Percentiles rank a stretch among this genome's conserved stretches.
Conservation (phyloP, 2,797 vertebrate genomes). For the Simalia tracyae region DNA sequence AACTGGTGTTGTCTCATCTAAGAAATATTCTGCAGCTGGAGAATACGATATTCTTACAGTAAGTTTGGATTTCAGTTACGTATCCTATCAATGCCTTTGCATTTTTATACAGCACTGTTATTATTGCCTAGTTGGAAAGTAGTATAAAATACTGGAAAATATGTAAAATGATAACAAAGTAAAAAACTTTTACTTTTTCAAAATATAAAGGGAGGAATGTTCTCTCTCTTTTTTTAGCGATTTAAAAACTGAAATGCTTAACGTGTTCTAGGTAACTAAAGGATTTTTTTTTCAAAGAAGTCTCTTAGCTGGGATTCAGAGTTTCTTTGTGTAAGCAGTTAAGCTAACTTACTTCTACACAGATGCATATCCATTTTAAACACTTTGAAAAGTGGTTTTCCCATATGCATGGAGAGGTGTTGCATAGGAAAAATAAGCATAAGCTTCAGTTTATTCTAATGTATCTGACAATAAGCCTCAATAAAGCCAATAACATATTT, state of each 20-base stretch:
- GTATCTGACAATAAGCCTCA: neutral
- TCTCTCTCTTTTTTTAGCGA: slow-evolving; percentile 13
- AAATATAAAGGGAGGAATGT: neutral
- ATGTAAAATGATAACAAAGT: neutral
- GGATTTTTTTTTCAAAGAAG: neutral
- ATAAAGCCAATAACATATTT: neutral
- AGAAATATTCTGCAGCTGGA: slow-evolving; percentile 89
- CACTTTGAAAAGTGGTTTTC: neutral
- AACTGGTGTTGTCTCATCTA: slow-evolving; percentile 94
- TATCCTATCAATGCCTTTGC: neutral
- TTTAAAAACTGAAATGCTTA: too few species aligned
- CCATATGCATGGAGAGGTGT: too few species aligned
- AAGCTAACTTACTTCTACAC: neutral
- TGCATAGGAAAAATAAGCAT: neutral
- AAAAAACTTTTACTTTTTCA: slow-evolving; percentile 7
- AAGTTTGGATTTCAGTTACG: slow-evolving; percentile 66
- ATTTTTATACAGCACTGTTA: slow-evolving; percentile 11
- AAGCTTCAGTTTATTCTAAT: neutral
- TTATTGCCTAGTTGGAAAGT: slow-evolving; percentile 20
- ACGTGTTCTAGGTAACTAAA: neutral
- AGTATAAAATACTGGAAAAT: neutral
- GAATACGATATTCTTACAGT: slow-evolving; percentile 97
- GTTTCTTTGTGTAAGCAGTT: neutral
- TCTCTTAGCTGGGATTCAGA: neutral
- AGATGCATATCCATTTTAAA: neutral